Conservation (phyloP, 2,113 vertebrate genomes). For the Hyla sarda region DNA sequence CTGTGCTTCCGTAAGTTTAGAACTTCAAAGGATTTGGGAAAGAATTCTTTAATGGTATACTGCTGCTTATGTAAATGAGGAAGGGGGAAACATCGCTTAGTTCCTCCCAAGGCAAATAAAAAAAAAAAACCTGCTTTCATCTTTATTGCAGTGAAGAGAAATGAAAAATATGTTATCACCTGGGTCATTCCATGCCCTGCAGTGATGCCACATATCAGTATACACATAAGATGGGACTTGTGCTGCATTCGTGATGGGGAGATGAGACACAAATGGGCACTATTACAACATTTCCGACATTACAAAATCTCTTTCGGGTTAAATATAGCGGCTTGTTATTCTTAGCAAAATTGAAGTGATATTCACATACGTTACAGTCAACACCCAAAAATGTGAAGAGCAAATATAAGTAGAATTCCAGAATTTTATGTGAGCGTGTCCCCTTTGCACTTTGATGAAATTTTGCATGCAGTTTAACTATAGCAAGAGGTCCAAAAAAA, state of each 20-base stretch:
- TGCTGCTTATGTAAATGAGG: slow-evolving; percentile 20
- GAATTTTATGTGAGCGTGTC: no score
- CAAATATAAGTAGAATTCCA: neutral
- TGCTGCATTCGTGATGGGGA: neutral
- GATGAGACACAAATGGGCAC: no score
- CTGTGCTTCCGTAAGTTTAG: slow-evolving; percentile 76
- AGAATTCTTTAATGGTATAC: neutral
- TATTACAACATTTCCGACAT: neutral
- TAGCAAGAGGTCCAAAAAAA: no score
- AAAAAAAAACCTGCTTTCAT: slow-evolving; percentile 15
- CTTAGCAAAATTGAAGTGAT: neutral
- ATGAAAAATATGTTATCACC: neutral
- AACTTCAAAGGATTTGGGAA: slow-evolving; percentile 37
- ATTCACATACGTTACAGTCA: neutral
- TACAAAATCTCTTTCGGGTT: neutral
- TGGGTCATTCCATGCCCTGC: neutral
- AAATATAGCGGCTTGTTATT: neutral
- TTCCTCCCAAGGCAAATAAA: slow-evolving; percentile 27
- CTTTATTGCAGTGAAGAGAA: slow-evolving; percentile 4
- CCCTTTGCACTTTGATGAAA: no score
- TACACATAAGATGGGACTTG: neutral
- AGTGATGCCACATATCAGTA: neutral
- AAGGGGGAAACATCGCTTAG: neutral
- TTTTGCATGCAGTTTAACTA: no score
- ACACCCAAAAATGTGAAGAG: neutral